These are phyloP conservation scores for Hydrolagus affinis DNA, from an alignment of 2,113 vertebrate genomes.

Conservation along the genomic window DNA sequence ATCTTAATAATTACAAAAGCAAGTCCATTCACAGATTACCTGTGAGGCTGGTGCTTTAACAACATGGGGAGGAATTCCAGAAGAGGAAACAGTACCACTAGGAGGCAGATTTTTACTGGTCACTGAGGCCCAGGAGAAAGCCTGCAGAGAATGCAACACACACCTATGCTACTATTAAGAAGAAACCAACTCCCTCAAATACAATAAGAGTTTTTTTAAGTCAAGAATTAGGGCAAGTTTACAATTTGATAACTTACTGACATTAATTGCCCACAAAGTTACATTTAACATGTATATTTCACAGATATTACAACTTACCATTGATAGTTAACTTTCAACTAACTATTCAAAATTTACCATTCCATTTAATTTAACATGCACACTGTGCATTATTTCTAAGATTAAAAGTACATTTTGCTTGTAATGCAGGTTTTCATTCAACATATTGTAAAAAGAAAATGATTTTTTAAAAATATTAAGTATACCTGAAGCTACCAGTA, in stretches of 20 bases:
- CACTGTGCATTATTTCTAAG: neutral
- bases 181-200: slow-evolving; percentile 52
- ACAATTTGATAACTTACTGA: slow-evolving; percentile 32
- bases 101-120: slow-evolving; percentile 99
- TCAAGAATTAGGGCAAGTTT: slow-evolving; percentile 36
- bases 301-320: slow-evolving; percentile 20
- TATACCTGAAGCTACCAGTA: neutral
- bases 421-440: neutral
- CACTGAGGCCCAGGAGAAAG: slow-evolving; percentile 97
- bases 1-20: slow-evolving; percentile 52
- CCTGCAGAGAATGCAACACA: slow-evolving; percentile 77
- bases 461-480: neutral
- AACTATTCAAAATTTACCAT: neutral
- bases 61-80: slow-evolving; percentile 88
- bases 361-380: neutral
- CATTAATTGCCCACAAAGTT: neutral
- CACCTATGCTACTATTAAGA: slow-evolving; percentile 64
- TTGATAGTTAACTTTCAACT: neutral
- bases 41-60: slow-evolving; percentile 94
- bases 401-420: neutral
- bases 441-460: neutral
- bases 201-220: slow-evolving; percentile 33
- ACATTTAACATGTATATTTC: slow-evolving; percentile 20
- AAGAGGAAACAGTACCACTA: slow-evolving; percentile 81
- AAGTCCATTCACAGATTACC: slow-evolving; percentile 76